phyloP scores from a whole-genome alignment of 2,888 invertebrate species.

The Leptodirus hochenwartii region DNA sequence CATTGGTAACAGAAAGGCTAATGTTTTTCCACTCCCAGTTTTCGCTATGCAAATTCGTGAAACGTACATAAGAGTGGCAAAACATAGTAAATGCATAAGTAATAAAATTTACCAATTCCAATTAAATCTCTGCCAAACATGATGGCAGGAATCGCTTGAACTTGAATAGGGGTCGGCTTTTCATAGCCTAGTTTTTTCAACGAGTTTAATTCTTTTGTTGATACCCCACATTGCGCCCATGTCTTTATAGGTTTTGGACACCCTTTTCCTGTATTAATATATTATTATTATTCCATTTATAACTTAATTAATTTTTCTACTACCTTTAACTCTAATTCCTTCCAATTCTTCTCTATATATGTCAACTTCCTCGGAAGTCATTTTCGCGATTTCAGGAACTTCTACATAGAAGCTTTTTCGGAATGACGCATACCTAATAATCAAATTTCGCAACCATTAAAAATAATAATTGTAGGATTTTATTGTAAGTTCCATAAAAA shows the following conservation, averaged over 20 bases:
- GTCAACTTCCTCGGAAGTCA: constrained; percentile 78
- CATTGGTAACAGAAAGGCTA: constrained; percentile 96
- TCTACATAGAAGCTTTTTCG: constrained; percentile 96
- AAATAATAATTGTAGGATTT: too few species aligned
- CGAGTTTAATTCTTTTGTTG: constrained; percentile 85
- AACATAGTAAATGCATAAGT: too few species aligned
- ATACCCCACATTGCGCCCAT: constrained; percentile 98
- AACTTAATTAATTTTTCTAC: constrained; percentile 4
- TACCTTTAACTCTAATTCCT: constrained; percentile 85
- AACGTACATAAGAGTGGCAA: too few species aligned
- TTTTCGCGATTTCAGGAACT: constrained; percentile 83
- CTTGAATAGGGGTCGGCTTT: constrained; percentile 97
- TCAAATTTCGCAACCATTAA: too few species aligned
- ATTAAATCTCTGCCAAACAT: constrained; percentile 96
- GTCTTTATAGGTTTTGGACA: constrained; percentile 90
- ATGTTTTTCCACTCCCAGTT: constrained; percentile 96
- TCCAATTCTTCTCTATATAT: constrained; percentile 77
- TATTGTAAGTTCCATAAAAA: too few species aligned
- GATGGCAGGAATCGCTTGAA: constrained; percentile 92
- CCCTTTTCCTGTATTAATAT: constrained; percentile 40
- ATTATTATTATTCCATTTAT: constrained; percentile 1
- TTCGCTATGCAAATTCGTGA: too few species aligned
- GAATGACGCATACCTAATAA: too few species aligned
- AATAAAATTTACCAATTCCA: too few species aligned
- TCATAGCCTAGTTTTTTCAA: constrained; percentile 81